Base-by-base conservation (phyloP, 2,888 invertebrate species). In the Clostera curtula region DNA sequence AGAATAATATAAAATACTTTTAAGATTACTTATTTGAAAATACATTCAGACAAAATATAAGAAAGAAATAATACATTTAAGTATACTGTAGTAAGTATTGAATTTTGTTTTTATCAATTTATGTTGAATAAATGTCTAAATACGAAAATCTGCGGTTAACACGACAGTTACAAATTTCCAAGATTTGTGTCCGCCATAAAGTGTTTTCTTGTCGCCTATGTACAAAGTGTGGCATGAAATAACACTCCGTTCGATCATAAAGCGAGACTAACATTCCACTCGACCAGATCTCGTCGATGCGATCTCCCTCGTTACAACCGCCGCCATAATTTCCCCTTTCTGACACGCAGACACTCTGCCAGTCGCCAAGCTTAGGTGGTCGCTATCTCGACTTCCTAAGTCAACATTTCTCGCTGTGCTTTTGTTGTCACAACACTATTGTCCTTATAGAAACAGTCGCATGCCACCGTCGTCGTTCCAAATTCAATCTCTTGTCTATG, bases 391-490 rank as follows among this genome's bases (percentile, higher is more conserved):
- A 41, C 51, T 49, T 49, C 49, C 48, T 60, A 59, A 66, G 67
- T 69, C 65, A 71, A 71, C 71, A 70, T 57, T 44, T 60, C 67
- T 65, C 59, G 59, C 68, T 63, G 69, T 47, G 69, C 69, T 59
- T 67, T 75, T 77, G 73, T 75, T 66, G 65, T 40, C 54, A 48
- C 56, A 47, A 43, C 54, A 59, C 56, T 47, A 64, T 72, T 72
- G 67, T 70, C 52, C 49, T 38, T 42, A 43, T n/a, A 48, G 55
- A 50, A 47, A 56, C 51, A 43, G 47, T 42, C 19, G 24, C 38
- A 49, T 36, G 29, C 36, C 36, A 41, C 42, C 42, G 47, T 40
- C 49, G 48, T 44, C 37, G 53, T 43, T 51, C 42, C 51, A 51
- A 55, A 56, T 54, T 49, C 57, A 50, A 32, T n/a, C n/a, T n/a